Evolutionary conservation across 2,113 vertebrate genomes (phyloP).

Genomic region (Toxotes chatareus): DNA sequence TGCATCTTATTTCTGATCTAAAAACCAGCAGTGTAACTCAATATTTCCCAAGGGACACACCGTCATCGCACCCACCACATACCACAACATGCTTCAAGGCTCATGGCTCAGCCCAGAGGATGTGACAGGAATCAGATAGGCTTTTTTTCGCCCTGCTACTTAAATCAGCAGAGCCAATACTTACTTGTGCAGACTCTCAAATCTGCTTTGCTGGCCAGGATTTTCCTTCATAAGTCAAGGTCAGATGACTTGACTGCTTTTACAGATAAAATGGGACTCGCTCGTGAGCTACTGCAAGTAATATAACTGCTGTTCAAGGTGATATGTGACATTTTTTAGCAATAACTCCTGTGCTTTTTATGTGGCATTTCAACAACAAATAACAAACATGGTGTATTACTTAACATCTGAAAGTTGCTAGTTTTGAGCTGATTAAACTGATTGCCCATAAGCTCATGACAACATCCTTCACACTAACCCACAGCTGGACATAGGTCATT

Average conservation of each 20-base stretch:
- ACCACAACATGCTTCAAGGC: constrained; percentile 53
- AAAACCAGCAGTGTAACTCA: constrained; percentile 72
- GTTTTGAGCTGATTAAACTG: background rate
- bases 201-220: constrained; percentile 13
- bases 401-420: background rate
- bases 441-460: background rate
- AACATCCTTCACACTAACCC: background rate
- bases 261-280: background rate
- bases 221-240: constrained; percentile 38
- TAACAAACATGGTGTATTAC: background rate
- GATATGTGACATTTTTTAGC: background rate
- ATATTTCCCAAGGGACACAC: constrained; percentile 68
- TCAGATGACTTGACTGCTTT: constrained; percentile 28
- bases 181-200: constrained; percentile 21
- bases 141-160: constrained; percentile 52
- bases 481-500: constrained; percentile 31
- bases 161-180: constrained; percentile 50
- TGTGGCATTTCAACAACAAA: background rate
- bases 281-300: background rate
- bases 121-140: constrained; percentile 67
- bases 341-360: background rate
- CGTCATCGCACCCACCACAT: constrained; percentile 54
- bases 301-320: background rate
- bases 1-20: constrained; percentile 50
- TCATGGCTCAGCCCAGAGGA: constrained; percentile 48